These are phyloP conservation scores for Argyrosomus japonicus DNA, from an alignment of 2,113 vertebrate species.

Conservation along the genomic window DNA sequence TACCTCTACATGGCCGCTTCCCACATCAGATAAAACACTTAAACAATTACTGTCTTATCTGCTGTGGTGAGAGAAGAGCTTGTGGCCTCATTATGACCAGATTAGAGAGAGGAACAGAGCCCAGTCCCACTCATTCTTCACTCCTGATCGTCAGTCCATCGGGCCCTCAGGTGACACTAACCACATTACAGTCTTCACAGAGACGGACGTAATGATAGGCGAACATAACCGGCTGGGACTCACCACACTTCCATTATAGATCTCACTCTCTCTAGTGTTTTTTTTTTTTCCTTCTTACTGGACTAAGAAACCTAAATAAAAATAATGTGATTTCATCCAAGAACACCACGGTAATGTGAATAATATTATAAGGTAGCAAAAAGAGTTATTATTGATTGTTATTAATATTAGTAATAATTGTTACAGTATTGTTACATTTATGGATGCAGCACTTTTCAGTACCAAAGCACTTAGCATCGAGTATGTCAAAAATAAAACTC, in stretches of 20 bases:
- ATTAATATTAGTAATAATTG: neutral
- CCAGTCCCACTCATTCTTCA: constrained; percentile 53
- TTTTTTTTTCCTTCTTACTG: neutral
- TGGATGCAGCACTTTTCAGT: neutral
- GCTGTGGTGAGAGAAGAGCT: constrained; percentile 72
- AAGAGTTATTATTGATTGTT: neutral
- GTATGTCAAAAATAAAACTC: neutral
- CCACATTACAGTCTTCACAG: constrained; percentile 60
- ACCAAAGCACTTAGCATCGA: neutral
- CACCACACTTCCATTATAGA: neutral
- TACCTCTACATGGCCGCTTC: constrained; percentile 56
- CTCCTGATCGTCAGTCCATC: constrained; percentile 51
- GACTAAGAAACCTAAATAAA: neutral
- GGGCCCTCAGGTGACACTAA: constrained; percentile 67
- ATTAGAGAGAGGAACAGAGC: constrained; percentile 74
- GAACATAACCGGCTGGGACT: constrained; percentile 26
- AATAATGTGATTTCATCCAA: neutral
- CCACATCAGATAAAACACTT: constrained; percentile 83
- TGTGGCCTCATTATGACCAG: constrained; percentile 79
- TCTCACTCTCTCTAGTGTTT: neutral
- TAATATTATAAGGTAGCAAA: neutral
- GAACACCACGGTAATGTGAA: neutral
- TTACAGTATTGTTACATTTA: neutral
- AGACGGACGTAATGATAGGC: constrained; percentile 41
- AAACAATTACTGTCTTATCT: constrained; percentile 85